Evolutionary conservation across 1,140 invertebrate species (phyloP), one percentile per base, ranked within the genome.

Genomic region (Cephus cinctus): DNA sequence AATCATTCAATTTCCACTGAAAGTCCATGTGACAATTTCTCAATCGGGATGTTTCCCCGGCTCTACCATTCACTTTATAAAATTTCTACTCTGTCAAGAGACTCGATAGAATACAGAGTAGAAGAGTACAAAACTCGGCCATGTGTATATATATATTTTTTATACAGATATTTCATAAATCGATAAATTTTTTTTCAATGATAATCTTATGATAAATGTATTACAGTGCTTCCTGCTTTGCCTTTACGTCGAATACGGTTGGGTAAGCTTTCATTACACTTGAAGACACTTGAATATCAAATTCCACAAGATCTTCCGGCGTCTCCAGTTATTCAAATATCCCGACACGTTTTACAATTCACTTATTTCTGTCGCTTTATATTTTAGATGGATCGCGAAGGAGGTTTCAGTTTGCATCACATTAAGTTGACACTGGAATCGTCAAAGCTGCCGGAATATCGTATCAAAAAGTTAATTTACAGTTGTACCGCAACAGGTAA

Each of bases 141-240:
- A n/a, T n/a, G n/a, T n/a, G n/a, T n/a, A n/a, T n/a, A n/a, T n/a
- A n/a, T n/a, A n/a, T n/a, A n/a, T n/a, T n/a, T n/a, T n/a, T n/a
- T n/a, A n/a, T n/a, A n/a, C n/a, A n/a, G n/a, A n/a, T 4, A 36
- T 36, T 36, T 36, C 8, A 15, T 11, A 11, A 36, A 12, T 36
- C 11, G 19, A 9, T 2, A 11, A 15, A 36, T 14, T 9, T 15
- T 18, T 12, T 15, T 36, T 12, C 27, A 30, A 11, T 3, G 2
- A 12, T 30, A 30, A 30, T 9, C 12, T 11, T 30, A 14, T 36
- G 14, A 36, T 36, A 18, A 36, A 36, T 15, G 19, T 5, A 15
- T 51, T 47, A 0, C 41, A 55, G 53, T 55, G 53, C 14, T 55
- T 55, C 35, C 45, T 55, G 9, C 41, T 55, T 9, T 55, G 53